Percentiles rank a stretch among this genome's conserved stretches.
Conservation (phyloP, 2,113 vertebrate genomes). For the Platycercus adscitus region DNA sequence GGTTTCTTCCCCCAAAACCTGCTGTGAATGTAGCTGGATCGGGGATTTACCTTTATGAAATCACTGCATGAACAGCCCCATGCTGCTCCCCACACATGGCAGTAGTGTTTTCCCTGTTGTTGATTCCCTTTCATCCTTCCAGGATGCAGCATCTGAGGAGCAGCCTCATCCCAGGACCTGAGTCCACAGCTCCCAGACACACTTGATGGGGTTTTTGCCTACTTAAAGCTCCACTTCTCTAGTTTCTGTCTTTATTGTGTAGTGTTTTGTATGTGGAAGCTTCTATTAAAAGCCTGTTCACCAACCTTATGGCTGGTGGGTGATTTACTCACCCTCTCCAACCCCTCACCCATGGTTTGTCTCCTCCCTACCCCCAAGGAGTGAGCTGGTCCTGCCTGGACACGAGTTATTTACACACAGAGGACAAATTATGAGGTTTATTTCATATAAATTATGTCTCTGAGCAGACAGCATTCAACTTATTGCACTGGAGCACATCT, state of each 20-base stretch:
- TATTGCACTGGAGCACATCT: slow-evolving; percentile 83
- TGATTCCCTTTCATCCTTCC: neutral
- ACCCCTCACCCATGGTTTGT: neutral
- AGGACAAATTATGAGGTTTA: slow-evolving; percentile 75
- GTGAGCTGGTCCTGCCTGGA: neutral
- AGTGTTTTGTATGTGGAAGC: slow-evolving; percentile 67
- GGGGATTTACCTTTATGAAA: neutral
- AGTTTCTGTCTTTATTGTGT: slow-evolving; percentile 68
- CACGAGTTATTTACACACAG: neutral
- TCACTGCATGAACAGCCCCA: neutral
- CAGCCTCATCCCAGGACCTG: neutral
- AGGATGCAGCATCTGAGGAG: neutral
- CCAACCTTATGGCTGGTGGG: neutral
- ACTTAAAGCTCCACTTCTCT: slow-evolving; percentile 75
- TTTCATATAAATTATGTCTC: slow-evolving; percentile 82
- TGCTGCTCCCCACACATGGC: neutral
- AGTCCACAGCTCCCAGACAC: neutral
- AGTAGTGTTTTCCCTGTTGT: neutral
- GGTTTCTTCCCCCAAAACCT: neutral
- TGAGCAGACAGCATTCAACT: slow-evolving; percentile 79
- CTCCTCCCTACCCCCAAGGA: neutral
- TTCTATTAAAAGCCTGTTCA: slow-evolving; percentile 71
- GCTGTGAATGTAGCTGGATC: neutral
- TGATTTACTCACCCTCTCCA: neutral
- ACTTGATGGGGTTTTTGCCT: neutral